These are phyloP conservation scores for Dasypolia templi DNA, from an alignment of 2,888 invertebrate species.

Conservation along the genomic window DNA sequence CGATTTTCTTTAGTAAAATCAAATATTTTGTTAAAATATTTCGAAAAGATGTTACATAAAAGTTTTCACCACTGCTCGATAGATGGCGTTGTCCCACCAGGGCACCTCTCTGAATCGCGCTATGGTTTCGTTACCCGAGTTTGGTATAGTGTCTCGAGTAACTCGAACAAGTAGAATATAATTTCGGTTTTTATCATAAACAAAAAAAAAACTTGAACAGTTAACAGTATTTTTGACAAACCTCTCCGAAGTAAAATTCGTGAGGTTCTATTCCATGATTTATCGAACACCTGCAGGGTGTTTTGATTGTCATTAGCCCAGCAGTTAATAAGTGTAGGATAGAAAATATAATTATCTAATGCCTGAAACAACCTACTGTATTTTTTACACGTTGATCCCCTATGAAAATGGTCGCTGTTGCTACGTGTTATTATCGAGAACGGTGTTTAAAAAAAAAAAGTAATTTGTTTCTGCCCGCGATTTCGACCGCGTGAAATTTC, in stretches of 20 bases:
- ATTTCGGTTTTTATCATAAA: neutral
- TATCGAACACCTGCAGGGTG: neutral
- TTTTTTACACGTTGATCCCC: too few species aligned
- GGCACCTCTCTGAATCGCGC: constrained; percentile 10
- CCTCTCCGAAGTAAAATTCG: constrained; percentile 19
- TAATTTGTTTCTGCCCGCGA: too few species aligned
- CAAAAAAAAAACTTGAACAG: constrained; percentile 7
- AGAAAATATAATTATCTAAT: too few species aligned
- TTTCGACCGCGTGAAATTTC: too few species aligned
- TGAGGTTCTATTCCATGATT: constrained; percentile 9
- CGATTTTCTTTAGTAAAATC: neutral
- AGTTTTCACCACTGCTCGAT: constrained; percentile 1
- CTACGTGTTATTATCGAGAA: too few species aligned
- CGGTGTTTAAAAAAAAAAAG: too few species aligned
- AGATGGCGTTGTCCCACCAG: constrained; percentile 7
- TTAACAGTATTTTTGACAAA: constrained; percentile 19
- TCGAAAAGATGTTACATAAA: neutral
- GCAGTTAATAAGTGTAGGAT: too few species aligned
- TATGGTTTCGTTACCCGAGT: constrained; percentile 18
- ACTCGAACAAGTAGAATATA: neutral
- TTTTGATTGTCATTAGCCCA: neutral
- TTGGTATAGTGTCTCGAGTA: neutral
- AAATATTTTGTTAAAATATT: neutral
- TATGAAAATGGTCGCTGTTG: too few species aligned
- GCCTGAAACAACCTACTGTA: too few species aligned